These are phyloP conservation scores for Phyllotreta striolata DNA, from an alignment of 2,888 invertebrate genomes.

Conservation along the genomic window DNA sequence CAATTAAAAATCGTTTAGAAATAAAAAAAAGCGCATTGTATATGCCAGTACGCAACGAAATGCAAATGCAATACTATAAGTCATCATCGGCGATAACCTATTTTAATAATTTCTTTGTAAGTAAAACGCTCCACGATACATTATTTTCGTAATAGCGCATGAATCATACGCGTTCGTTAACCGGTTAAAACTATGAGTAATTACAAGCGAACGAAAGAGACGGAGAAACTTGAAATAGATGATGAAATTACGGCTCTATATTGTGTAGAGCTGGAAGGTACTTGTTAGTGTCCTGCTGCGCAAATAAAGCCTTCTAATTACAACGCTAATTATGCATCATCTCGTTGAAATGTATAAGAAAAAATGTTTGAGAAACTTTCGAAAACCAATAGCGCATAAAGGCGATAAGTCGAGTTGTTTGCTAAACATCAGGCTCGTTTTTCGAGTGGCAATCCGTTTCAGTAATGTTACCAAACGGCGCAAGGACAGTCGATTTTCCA, in stretches of 20 bases:
- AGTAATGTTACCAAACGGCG: too few species aligned
- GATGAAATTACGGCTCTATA: constrained; percentile 8
- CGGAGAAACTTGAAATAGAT: constrained; percentile 4
- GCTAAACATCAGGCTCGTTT: too few species aligned
- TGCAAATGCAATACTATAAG: constrained; percentile 20
- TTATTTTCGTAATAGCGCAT: constrained; percentile 30
- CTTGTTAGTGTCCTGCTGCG: too few species aligned
- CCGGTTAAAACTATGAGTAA: constrained; percentile 42
- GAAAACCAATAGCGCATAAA: too few species aligned
- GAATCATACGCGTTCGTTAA: constrained; percentile 36
- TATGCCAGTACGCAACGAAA: too few species aligned
- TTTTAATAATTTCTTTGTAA: constrained; percentile 33
- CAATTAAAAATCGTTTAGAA: constrained; percentile 12
- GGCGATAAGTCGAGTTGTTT: too few species aligned
- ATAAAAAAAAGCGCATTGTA: not conserved
- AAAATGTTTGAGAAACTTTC: too few species aligned
- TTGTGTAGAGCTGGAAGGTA: constrained; percentile 3
- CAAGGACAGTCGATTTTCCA: too few species aligned
- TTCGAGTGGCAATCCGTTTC: too few species aligned
- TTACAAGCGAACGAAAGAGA: constrained; percentile 32
- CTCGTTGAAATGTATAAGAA: too few species aligned
- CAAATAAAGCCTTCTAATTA: too few species aligned
- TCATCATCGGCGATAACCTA: constrained; percentile 32
- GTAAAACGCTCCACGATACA: constrained; percentile 24
- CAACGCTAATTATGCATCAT: too few species aligned